phyloP scores from a whole-genome alignment of 2,113 vertebrate species.

The Terrapene triunguis region DNA sequence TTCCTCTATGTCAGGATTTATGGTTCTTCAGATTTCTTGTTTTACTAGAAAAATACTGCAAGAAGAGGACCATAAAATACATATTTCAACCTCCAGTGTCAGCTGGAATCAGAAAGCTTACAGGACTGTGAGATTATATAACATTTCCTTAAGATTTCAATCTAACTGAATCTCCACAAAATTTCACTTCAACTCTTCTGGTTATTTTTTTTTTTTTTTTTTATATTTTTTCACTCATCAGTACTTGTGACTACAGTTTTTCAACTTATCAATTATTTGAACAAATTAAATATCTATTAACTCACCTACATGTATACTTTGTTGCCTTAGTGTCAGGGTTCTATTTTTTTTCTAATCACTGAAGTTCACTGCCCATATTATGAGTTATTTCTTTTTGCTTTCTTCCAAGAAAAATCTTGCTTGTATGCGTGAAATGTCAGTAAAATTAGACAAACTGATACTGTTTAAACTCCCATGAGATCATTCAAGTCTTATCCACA shows the following conservation, averaged over 20 bases:
- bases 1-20: not conserved
- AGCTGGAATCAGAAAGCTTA: not conserved
- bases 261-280: not conserved
- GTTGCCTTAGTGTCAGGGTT: not conserved
- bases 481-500: constrained; percentile 33
- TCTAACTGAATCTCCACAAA: not conserved
- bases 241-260: not conserved
- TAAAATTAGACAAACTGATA: constrained; percentile 14
- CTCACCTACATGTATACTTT: not conserved
- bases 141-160: not conserved
- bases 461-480: constrained; percentile 37
- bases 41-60: not conserved
- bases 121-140: not conserved
- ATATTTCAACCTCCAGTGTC: not conserved
- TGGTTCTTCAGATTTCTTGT: not conserved
- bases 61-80: not conserved
- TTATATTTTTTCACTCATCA: not conserved
- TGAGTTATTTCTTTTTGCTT: not conserved
- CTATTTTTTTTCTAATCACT: not conserved
- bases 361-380: not conserved
- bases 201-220: not conserved
- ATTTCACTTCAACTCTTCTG: not conserved
- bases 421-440: not conserved
- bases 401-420: not conserved
- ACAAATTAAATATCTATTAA: not conserved